Evolutionary conservation across 2,113 vertebrate species (phyloP), one percentile per base, ranked within the genome.

Genomic region (Poecilia latipinna): DNA sequence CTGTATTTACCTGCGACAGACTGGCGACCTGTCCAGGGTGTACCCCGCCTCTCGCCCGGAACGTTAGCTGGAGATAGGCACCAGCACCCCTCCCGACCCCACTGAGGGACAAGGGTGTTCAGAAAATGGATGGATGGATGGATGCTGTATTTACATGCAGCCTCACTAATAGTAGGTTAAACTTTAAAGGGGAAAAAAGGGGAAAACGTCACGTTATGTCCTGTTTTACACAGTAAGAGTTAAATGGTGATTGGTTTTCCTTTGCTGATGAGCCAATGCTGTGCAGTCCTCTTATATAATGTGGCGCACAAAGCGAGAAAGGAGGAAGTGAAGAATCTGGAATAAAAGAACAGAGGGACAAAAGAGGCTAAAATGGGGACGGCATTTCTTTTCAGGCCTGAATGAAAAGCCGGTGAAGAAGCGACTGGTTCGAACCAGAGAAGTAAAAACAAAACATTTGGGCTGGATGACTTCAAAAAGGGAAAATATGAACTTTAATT

Each of bases 311-410:
- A 83, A 82, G 61, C 12, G 11, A 80, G 82, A 79, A 79, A 75
- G 65, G 74, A 61, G 24, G 64, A 70, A 84, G 78, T 74, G 63
- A 75, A 69, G 78, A 44, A 70, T 78, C 44, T 57, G 39, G 86
- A 78, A 82, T 83, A 75, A 91, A 79, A 89, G 82, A 88, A 68
- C 35, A 8, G 61, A 4, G 29, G 78, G 72, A 80, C 74, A 88
- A 85, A 86, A 37, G 70, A 67, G 67, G 75, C 79, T 57, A 71
- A 82, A 83, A 72, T 2, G 54, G 65, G 74, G 74, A 70, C 15
- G 82, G 83, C 74, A 69, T 79, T 63, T 1, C 72, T 89, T 87
- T 70, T 90, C 77, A 90, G 88, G 76, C 22, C 86, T 88, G 90
- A 89, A 81, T 4, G 26, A 13, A 61, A 73, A 63, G 60, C 17